phyloP scores from a whole-genome alignment of 2,888 invertebrate species.

The Aphodius granarius region DNA sequence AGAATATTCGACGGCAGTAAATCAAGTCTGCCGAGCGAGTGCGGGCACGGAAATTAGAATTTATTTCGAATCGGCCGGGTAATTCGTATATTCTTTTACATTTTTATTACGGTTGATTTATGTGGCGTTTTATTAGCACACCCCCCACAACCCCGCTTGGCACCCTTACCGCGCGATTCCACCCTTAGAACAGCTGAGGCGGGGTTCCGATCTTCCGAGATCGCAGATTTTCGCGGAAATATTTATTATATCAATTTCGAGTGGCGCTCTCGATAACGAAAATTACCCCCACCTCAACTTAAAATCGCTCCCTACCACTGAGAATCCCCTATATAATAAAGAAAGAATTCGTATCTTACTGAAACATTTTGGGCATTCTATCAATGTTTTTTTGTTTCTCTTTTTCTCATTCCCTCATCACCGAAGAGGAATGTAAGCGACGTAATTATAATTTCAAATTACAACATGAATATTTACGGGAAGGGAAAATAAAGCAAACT shows the following conservation, averaged over 20 bases:
- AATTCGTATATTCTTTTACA: constrained; percentile 37
- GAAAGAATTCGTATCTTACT: background rate
- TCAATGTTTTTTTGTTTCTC: background rate
- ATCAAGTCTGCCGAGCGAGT: constrained; percentile 35
- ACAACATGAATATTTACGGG: constrained; percentile 24
- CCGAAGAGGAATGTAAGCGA: background rate
- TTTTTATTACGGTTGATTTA: constrained; percentile 43
- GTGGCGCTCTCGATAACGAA: constrained; percentile 4
- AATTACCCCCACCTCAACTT: constrained; percentile 5
- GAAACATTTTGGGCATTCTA: background rate
- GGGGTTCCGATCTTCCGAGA: constrained; percentile 33
- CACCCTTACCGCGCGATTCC: constrained; percentile 1
- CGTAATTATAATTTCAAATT: constrained; percentile 24
- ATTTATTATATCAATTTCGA: constrained; percentile 29
- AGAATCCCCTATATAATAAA: too few species aligned
- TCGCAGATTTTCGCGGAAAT: constrained; percentile 34
- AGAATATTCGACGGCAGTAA: constrained; percentile 44
- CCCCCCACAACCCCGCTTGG: constrained; percentile 1
- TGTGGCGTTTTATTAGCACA: constrained; percentile 40
- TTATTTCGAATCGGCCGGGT: constrained; percentile 40
- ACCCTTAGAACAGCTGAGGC: background rate
- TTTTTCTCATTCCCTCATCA: background rate
- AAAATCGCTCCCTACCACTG: background rate
- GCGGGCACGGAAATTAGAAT: constrained; percentile 44
- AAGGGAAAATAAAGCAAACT: constrained; percentile 8